A percentile compares a stretch with the other conserved stretches of the same genome.
phyloP scores from a whole-genome alignment of 2,888 invertebrate genomes.

The Amphiduros pacificus region DNA sequence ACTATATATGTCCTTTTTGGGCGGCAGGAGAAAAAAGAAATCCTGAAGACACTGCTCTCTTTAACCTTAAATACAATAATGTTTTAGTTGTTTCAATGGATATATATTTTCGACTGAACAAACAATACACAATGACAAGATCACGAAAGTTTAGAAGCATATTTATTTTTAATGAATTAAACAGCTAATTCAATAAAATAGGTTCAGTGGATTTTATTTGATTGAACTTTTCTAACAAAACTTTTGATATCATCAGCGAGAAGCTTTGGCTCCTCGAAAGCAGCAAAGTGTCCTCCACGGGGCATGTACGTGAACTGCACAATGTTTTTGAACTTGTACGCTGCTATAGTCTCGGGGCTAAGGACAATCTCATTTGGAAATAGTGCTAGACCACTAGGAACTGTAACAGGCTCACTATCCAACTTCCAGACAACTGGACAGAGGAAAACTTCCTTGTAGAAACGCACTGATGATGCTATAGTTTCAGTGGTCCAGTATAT shows the following conservation, averaged over 20 bases:
- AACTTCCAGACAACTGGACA: background rate
- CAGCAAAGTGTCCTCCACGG: slow-evolving; percentile 77
- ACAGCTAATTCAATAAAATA: no score
- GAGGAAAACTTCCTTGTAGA: slow-evolving; percentile 69
- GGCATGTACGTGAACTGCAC: slow-evolving; percentile 28
- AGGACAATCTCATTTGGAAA: slow-evolving; percentile 73
- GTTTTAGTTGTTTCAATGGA: no score
- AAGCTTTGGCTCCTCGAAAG: slow-evolving; percentile 75
- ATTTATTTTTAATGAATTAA: no score
- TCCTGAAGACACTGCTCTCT: no score
- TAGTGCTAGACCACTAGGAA: slow-evolving; percentile 75
- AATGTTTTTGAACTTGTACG: slow-evolving; percentile 39
- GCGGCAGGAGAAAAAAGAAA: no score
- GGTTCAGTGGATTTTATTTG: no score
- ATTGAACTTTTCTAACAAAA: slow-evolving; percentile 46
- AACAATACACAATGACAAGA: no score
- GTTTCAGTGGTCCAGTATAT: slow-evolving; percentile 78
- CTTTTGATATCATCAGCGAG: slow-evolving; percentile 72
- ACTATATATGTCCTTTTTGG: no score
- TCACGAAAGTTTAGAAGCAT: no score
- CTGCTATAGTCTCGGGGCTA: slow-evolving; percentile 55
- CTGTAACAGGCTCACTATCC: slow-evolving; percentile 63
- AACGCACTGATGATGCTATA: slow-evolving; percentile 74
- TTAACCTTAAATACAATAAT: no score
- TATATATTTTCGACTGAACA: no score